These are phyloP conservation scores for Procambarus virginalis DNA, from an alignment of 1,140 invertebrate species.

Conservation along the genomic window DNA sequence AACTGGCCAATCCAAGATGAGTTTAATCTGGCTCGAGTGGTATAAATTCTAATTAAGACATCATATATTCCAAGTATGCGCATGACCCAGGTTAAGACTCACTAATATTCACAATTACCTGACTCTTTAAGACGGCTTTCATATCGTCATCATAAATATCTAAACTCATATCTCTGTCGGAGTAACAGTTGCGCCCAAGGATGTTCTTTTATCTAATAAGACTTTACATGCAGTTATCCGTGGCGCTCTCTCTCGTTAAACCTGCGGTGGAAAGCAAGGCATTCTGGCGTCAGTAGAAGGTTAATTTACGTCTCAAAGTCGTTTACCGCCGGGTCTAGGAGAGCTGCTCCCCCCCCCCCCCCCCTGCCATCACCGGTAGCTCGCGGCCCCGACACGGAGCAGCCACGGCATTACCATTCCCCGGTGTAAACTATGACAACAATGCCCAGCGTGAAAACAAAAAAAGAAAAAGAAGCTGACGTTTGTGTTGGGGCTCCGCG, in stretches of 20 bases:
- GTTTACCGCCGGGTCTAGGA: background rate
- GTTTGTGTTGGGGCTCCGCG: conserved; percentile 13
- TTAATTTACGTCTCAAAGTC: conserved; percentile 7
- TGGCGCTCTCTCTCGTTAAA: background rate
- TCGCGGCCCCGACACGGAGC: background rate
- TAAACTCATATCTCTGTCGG: background rate
- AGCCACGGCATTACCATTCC: background rate
- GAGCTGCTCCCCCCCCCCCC: background rate
- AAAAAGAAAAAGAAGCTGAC: conserved; percentile 8
- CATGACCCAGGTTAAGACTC: too few species aligned
- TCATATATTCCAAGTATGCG: too few species aligned
- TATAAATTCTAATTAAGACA: too few species aligned
- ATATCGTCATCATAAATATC: conserved; percentile 7
- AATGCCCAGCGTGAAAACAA: background rate
- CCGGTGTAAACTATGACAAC: background rate
- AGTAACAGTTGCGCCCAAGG: background rate
- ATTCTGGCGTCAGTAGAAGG: background rate
- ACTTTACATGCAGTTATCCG: conserved; percentile 1
- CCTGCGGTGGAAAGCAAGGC: background rate
- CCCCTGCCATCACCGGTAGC: background rate
- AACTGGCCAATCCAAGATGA: too few species aligned
- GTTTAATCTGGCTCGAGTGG: too few species aligned
- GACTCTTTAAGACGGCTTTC: conserved; percentile 1
- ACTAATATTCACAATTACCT: conserved; percentile 11
- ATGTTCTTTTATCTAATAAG: background rate